phyloP scores from a whole-genome alignment of 2,888 invertebrate species.

The Agrenia bidenticulata region DNA sequence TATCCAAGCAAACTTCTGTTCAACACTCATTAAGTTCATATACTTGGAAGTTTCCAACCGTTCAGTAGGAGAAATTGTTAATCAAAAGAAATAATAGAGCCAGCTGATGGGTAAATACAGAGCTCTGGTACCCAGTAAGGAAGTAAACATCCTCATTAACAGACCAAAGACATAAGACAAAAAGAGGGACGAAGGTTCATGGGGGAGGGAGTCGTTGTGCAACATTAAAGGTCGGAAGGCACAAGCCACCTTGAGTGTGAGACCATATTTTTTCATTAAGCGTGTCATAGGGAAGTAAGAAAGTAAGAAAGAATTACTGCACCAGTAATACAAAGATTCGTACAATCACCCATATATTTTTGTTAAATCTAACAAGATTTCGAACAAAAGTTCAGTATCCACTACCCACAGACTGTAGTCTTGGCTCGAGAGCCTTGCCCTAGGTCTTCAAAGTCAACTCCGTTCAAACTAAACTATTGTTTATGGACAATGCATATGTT shows the following conservation, averaged over 20 bases:
- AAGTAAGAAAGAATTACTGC: constrained; percentile 53
- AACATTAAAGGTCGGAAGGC: too few relatives aligned
- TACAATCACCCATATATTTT: constrained; percentile 53
- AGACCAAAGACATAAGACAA: background rate
- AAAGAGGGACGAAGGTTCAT: background rate
- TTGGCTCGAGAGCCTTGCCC: background rate
- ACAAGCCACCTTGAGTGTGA: background rate
- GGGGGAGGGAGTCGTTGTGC: too few relatives aligned
- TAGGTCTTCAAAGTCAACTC: constrained; percentile 14
- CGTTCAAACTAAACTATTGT: too few relatives aligned
- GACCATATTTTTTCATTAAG: constrained; percentile 52
- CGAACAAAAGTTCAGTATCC: constrained; percentile 9
- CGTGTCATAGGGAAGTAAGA: constrained; percentile 51
- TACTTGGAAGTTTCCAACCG: too few relatives aligned
- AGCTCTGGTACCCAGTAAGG: too few relatives aligned
- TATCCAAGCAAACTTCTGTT: too few relatives aligned
- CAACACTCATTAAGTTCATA: too few relatives aligned
- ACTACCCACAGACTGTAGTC: background rate
- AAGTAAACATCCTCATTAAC: constrained; percentile 3
- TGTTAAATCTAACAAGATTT: constrained; percentile 50
- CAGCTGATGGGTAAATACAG: too few relatives aligned
- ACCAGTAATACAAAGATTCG: constrained; percentile 49
- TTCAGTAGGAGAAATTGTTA: too few relatives aligned
- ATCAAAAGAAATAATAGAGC: too few relatives aligned
- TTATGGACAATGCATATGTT: too few relatives aligned